Evolutionary conservation across 1,140 invertebrate genomes (phyloP).

Genomic region (Zophobas morio): DNA sequence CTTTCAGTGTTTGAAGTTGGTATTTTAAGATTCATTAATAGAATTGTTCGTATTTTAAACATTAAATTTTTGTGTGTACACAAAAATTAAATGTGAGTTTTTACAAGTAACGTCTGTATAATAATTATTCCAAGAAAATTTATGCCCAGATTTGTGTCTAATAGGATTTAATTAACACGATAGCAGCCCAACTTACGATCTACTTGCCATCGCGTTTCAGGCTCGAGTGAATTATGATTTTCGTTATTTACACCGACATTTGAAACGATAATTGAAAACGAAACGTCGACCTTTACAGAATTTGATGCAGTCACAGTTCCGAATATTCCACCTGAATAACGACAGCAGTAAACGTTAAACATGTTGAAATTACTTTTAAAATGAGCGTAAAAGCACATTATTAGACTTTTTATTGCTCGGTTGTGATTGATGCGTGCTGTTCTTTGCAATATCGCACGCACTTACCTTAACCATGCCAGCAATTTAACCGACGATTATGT

Average conservation of each 20-base stretch:
- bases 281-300: slow-evolving; percentile 7
- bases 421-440: slow-evolving; percentile 35
- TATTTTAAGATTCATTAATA: too few species aligned
- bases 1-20: too few species aligned
- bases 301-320: slow-evolving; percentile 12
- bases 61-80: too few species aligned
- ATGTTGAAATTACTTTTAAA: slow-evolving; percentile 35
- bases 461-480: neutral
- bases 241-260: slow-evolving; percentile 9
- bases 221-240: slow-evolving; percentile 16
- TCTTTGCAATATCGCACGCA: slow-evolving; percentile 22
- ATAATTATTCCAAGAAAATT: too few species aligned
- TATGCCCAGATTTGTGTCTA: too few species aligned
- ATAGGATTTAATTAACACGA: slow-evolving; percentile 1
- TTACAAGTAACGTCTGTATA: too few species aligned
- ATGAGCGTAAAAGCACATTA: slow-evolving; percentile 32
- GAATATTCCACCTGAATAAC: slow-evolving; percentile 13
- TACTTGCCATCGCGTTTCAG: neutral
- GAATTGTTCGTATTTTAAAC: too few species aligned
- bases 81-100: too few species aligned
- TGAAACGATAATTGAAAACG: slow-evolving; percentile 15
- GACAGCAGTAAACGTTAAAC: slow-evolving; percentile 23
- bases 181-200: neutral
- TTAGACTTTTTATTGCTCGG: slow-evolving; percentile 26
- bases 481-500: slow-evolving; percentile 10